Evolutionary conservation across 2,888 invertebrate genomes (phyloP).

Genomic region (Mayetiola destructor): DNA sequence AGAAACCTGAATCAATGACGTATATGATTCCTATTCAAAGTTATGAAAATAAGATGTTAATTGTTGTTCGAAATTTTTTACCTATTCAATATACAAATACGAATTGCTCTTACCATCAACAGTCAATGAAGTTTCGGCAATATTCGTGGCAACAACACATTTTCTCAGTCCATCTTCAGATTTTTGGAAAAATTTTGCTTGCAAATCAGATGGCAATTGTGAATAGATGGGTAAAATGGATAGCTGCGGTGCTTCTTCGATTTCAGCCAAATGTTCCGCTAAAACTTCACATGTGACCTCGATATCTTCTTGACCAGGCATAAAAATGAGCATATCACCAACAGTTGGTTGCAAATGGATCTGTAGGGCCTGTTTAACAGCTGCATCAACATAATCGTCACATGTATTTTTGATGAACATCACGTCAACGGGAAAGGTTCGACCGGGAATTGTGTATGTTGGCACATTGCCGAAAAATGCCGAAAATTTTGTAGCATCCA

Average conservation of each 20-base stretch:
- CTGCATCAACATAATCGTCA: constrained; percentile 97
- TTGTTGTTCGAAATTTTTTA: too few relatives aligned
- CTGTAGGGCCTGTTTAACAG: constrained; percentile 89
- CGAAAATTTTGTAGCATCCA: constrained; percentile 96
- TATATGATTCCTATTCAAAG: too few relatives aligned
- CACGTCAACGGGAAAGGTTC: constrained; percentile 95
- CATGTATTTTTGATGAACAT: constrained; percentile 71
- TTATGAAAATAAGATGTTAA: too few relatives aligned
- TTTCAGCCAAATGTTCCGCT: constrained; percentile 68
- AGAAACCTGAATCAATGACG: constrained; percentile 96
- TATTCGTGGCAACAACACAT: constrained; percentile 97
- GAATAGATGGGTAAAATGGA: constrained; percentile 97
- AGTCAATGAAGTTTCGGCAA: constrained; percentile 79
- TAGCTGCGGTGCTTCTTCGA: constrained; percentile 86
- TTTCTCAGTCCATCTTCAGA: constrained; percentile 90
- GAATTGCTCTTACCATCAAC: too few relatives aligned
- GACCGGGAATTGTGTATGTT: constrained; percentile 88
- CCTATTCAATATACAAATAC: too few relatives aligned
- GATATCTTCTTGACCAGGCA: constrained; percentile 99
- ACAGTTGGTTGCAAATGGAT: constrained; percentile 83
- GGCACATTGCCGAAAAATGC: constrained; percentile 99
- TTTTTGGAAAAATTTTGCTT: constrained; percentile 96
- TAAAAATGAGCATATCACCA: constrained; percentile 92
- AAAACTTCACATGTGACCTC: constrained; percentile 81
- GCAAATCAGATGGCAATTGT: constrained; percentile 92